phyloP scores from a whole-genome alignment of 2,888 invertebrate species.

The Athripsodes cinereus region DNA sequence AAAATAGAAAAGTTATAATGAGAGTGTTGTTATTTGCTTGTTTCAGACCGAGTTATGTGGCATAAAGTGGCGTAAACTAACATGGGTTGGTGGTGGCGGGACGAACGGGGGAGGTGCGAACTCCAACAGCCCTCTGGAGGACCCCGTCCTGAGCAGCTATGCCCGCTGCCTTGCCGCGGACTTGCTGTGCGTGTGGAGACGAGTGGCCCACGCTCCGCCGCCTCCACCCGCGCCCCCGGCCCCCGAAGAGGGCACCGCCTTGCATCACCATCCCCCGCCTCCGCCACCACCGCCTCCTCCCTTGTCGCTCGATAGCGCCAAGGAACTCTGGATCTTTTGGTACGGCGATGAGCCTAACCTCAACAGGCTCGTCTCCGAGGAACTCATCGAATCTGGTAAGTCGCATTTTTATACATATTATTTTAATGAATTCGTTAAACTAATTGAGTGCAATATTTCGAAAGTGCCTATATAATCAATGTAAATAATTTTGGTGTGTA shows the following conservation, averaged over 20 bases:
- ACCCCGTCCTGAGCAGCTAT: slow-evolving; percentile 86
- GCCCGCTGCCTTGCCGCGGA: slow-evolving; percentile 88
- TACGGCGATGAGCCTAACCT: slow-evolving; percentile 96
- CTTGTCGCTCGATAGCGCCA: slow-evolving; percentile 78
- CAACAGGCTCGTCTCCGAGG: slow-evolving; percentile 74
- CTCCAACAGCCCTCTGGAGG: slow-evolving; percentile 72
- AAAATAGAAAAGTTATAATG: too few species aligned
- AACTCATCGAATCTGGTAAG: slow-evolving; percentile 82
- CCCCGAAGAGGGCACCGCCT: slow-evolving; percentile 44
- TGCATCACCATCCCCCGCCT: slow-evolving; percentile 35
- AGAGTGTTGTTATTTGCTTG: slow-evolving; percentile 26
- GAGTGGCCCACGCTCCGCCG: slow-evolving; percentile 58
- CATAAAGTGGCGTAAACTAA: slow-evolving; percentile 97
- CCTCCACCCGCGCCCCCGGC: slow-evolving; percentile 60
- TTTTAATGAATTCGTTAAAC: too few species aligned
- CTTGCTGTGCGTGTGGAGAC: slow-evolving; percentile 97
- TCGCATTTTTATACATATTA: slow-evolving; percentile 30
- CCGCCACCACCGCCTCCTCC: slow-evolving; percentile 58
- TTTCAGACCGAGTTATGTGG: slow-evolving; percentile 97
- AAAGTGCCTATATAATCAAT: too few species aligned
- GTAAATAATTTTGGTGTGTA: too few species aligned
- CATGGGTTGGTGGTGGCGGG: slow-evolving; percentile 61
- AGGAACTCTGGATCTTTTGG: slow-evolving; percentile 99
- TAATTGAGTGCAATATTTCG: too few species aligned
- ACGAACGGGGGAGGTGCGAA: slow-evolving; percentile 42